These are phyloP conservation scores for Micromesistius poutassou DNA, from an alignment of 2,797 vertebrate species.

Conservation along the genomic window DNA sequence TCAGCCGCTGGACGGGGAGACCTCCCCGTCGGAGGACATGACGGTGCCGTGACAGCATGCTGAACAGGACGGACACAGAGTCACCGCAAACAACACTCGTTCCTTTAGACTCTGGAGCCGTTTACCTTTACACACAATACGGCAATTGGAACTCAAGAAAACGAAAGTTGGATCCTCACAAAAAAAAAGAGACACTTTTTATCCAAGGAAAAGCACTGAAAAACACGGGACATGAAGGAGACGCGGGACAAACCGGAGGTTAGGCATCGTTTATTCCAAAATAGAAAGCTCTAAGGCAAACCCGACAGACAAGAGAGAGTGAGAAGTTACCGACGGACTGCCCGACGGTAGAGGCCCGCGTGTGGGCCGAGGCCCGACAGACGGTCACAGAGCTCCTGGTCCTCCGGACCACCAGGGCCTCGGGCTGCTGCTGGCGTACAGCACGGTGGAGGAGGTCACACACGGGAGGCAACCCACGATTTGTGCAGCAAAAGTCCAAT, in stretches of 20 bases:
- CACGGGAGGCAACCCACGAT: background rate
- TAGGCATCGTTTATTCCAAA: constrained; percentile 76
- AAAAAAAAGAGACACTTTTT: background rate
- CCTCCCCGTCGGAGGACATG: background rate
- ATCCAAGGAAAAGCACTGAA: background rate
- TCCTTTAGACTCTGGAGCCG: background rate
- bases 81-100: background rate
- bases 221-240: constrained; percentile 14
- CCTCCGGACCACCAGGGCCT: background rate
- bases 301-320: constrained; percentile 45
- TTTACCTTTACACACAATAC: background rate
- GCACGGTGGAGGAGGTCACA: background rate
- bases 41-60: background rate
- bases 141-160: too few relatives aligned
- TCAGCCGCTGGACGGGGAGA: background rate
- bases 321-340: constrained; percentile 47
- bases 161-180: background rate
- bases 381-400: background rate
- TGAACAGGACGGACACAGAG: background rate
- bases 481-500: constrained; percentile 1
- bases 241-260: constrained; percentile 37
- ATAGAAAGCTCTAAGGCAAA: constrained; percentile 76
- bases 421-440: background rate
- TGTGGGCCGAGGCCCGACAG: background rate
- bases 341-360: constrained; percentile 38